Conservation (phyloP, 2,888 invertebrate genomes). For the Chalcis sispes region DNA sequence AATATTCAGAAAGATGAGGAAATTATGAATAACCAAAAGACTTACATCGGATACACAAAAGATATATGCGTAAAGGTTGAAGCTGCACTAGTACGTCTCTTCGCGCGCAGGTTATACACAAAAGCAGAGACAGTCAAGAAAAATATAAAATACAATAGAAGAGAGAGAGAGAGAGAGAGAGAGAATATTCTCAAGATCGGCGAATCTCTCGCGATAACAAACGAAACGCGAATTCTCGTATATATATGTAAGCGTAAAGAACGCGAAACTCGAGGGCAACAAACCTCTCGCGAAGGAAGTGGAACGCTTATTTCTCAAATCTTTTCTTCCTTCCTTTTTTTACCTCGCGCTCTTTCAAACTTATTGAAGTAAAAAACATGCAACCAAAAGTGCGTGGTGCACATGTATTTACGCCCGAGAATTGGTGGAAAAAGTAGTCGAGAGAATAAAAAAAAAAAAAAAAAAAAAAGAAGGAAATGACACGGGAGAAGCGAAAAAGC, state of each 20-base stretch:
- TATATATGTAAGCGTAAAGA: neutral
- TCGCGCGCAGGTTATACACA: no score
- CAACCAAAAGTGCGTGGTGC: neutral
- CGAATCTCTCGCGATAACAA: neutral
- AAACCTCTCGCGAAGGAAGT: conserved; percentile 38
- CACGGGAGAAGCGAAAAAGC: neutral
- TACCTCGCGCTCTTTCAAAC: neutral
- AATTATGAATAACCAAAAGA: no score
- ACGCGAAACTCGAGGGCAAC: conserved; percentile 4
- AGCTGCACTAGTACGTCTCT: no score
- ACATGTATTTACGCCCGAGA: neutral
- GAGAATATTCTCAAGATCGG: no score
- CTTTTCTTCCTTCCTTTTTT: no score
- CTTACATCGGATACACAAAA: no score
- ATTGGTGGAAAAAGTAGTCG: neutral
- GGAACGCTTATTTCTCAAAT: no score
- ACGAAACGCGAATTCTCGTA: conserved; percentile 31
- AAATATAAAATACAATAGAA: no score
- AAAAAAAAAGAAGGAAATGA: neutral
- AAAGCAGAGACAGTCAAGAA: no score
- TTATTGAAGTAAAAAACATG: neutral
- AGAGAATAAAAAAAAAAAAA: neutral
- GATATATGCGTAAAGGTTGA: no score
- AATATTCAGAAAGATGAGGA: no score
- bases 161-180: no score